Evolutionary conservation across 35 echinoderm and acorn worm species (phyloP).

Genomic region (Apostichopus californicus): DNA sequence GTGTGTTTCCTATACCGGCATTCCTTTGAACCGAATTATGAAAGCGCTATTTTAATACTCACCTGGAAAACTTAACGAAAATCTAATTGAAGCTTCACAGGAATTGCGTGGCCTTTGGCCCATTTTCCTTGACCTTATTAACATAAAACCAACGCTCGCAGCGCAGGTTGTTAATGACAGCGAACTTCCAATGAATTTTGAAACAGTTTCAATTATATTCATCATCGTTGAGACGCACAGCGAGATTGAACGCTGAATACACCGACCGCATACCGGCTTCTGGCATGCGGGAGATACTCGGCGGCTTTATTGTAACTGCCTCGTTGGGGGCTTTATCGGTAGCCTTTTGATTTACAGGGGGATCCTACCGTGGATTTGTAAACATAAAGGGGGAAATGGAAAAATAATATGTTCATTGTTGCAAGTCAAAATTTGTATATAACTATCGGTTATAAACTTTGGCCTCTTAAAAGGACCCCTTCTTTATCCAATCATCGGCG

Average conservation of each 20-base stretch:
- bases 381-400: not conserved
- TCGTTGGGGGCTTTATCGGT: constrained; percentile 1
- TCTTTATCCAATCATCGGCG: too few relatives aligned
- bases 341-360: not conserved
- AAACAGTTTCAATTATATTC: constrained; percentile 20
- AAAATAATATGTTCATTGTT: not conserved
- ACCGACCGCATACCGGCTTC: not conserved
- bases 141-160: too few relatives aligned
- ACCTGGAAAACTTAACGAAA: too few relatives aligned
- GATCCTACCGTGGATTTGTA: not conserved
- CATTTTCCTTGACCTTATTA: too few relatives aligned
- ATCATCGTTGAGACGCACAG: not conserved
- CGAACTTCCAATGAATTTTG: not conserved
- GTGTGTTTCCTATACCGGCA: too few relatives aligned
- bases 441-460: too few relatives aligned
- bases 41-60: too few relatives aligned
- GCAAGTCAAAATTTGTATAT: not conserved
- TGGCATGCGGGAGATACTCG: not conserved
- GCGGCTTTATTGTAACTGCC: not conserved
- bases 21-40: too few relatives aligned
- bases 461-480: too few relatives aligned
- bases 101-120: too few relatives aligned
- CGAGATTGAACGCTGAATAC: not conserved
- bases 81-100: too few relatives aligned
- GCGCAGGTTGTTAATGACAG: not conserved